Base-by-base conservation (phyloP, 92 coral and sea anemone genomes). In the Phenganax subtilis region DNA sequence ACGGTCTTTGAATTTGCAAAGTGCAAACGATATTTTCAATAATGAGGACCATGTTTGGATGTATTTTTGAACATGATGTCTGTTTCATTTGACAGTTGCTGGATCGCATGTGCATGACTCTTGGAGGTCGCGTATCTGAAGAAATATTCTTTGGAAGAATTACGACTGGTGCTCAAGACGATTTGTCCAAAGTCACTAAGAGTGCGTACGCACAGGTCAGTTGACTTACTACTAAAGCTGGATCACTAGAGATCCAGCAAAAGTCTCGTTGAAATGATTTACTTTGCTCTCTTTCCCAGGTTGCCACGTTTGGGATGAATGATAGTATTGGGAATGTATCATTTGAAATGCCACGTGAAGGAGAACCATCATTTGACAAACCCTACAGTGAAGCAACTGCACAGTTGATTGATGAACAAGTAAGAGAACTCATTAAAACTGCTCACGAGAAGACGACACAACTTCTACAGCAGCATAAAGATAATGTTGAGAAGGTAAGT, bases 361-460 rank as follows among this genome's bases (percentile, higher is more conserved):
- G 99, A 0, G 99, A 96, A 53, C 97, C 96, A 11, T 88, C 88
- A 51, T 96, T 96, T 84, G 99, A 96, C 82, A 96, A 96, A 82
- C 99, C 99, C 2, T 96, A 96, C 91, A 96, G 99, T 57, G 99
- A 96, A 53, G 99, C 99, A 10, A 96, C 99, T 3, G 99, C 99
- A 44, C 99, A 96, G 60, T 90, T 96, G 28, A 96, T 96, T n/a
- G 99, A 96, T 75, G 99, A 96, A 81, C 99, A 96, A 84, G 99
- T 97, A 31, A 72, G 99, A 58, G 90, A 92, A n/a, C 96, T 96
- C n/a, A 96, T 96, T 27, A 90, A 92, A 87, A 80, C 76, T 9
- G 99, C 99, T 12, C 93, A 96, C 84, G 86, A 87, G 55, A 84
- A 90, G 81, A 96, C 99, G 3, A 80, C 78, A 44, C 86, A 87